phyloP scores from a whole-genome alignment of 2,113 vertebrate genomes.

The Cryptotis parvus region DNA sequence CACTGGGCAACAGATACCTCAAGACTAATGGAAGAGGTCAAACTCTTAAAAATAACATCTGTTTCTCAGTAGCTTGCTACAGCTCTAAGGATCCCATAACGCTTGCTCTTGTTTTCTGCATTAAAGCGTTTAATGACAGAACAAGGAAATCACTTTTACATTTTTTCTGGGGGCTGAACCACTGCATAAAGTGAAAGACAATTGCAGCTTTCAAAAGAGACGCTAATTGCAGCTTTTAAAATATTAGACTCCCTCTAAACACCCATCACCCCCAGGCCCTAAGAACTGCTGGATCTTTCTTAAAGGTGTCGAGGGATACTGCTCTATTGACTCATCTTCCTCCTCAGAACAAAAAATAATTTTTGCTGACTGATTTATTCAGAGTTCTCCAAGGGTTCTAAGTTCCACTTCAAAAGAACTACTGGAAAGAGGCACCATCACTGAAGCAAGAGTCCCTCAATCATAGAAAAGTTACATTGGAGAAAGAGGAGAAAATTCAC shows the following conservation, averaged over 20 bases:
- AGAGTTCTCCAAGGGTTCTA: background rate
- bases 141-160: constrained; percentile 65
- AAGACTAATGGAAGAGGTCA: background rate
- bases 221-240: constrained; percentile 71
- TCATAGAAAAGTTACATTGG: background rate
- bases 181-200: constrained; percentile 58
- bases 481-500: background rate
- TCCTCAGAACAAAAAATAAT: background rate
- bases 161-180: constrained; percentile 79
- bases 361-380: background rate
- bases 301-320: constrained; percentile 38
- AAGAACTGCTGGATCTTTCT: constrained; percentile 65
- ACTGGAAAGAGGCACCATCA: background rate
- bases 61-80: constrained; percentile 9
- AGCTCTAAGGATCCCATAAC: constrained; percentile 20
- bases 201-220: constrained; percentile 73
- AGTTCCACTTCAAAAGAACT: background rate
- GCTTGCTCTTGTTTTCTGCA: constrained; percentile 61
- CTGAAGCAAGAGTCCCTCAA: background rate
- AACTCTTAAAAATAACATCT: background rate
- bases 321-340: background rate
- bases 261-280: constrained; percentile 24
- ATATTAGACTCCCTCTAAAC: constrained; percentile 62
- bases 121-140: constrained; percentile 66
- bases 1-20: background rate